Evolutionary conservation across 2,888 invertebrate genomes (phyloP), one percentile per base, ranked within the genome.

Genomic region (Eupeodes latifasciatus): DNA sequence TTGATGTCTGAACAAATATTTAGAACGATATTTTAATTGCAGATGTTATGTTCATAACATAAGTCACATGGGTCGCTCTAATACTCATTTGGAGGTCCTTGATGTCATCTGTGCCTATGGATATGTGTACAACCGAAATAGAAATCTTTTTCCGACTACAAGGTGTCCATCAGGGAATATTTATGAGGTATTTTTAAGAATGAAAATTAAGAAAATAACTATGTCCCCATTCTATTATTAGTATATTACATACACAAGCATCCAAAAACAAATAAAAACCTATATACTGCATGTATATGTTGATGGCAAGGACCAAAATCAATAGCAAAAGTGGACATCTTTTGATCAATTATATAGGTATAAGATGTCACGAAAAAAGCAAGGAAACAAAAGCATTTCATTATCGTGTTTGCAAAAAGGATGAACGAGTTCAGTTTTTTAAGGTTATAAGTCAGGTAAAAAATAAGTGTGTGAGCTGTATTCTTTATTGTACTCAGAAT

Each of bases 1-100:
- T 84, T 84, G 85, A 88, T 88, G 84, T 88, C 88, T 88, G 88
- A 85, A 88, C 88, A 84, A 88, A 88, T 88, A 88, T 88, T 88
- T 84, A 85, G 81, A 88, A 88, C 75, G 88, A 69, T 75, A 9
- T 88, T 88, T 81, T 88, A 88, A 88, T 88, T 88, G 88, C 88
- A 88, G 88, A 84, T 84, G 88, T 81, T 88, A 47, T 19, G 19
- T 44, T 7, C 62, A 47, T 47, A 47, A 81, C 88, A 88, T 88
- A 78, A 88, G 88, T 88, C 88, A 87, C 76, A 69, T 61, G 62
- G 72, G 69, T 78, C 78, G 78, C 27, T 16, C 72, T 40, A 49
- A 27, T 27, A 36, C 74, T 75, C 47, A 55, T 79, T 83, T 72
- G 83, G 87, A 83, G 87, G 83, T 79, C 84, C 71, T 80, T 40